Base-by-base conservation (phyloP, 2,797 vertebrate species). In the Enteromius viviparus region DNA sequence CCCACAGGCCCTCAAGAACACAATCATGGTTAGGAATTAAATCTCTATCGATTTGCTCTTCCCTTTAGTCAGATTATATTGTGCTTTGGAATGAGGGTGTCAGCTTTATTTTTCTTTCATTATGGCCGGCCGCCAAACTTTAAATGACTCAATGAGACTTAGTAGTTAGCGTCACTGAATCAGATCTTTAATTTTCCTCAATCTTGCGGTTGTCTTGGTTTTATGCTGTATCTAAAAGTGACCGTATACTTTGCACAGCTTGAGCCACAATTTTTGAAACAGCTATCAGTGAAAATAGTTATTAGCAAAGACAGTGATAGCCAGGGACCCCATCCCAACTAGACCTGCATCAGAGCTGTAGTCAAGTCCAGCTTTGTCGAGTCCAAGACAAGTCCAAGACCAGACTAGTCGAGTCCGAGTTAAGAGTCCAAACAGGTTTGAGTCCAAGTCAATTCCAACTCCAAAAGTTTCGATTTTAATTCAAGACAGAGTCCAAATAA, bases 1-100 rank as follows among this genome's bases (percentile, higher is more conserved):
- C 34, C 66, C 82, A 83, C 77, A 85, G 85, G 84, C 86, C 77
- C 69, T 86, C 72, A 88, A 82, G 72, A 81, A 85, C 86, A 88
- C 87, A 86, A 88, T 86, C 85, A 85, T 87, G 86, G 82, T 76
- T 83, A 76, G 84, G 84, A 88, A 88, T 88, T 87, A 88, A 84
- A 87, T 87, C 87, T 85, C 68, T 88, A 88, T 88, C 69, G 86
- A 88, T 87, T 85, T 51, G 80, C 51, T 84, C 76, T 66, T 83
- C 84, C 83, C 82, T 86, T 85, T 87, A 85, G 84, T 80, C 76
- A 74, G 86, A 87, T 88, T 86, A 86, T 86, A 86, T 66, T 77
- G 86, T 84, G 82, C 65, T 83, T 80, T 53, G 29, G 84, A 85
- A 87, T 82, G 81, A 85, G 87, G 77, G 82, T 83, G 82, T 86